A percentile compares a stretch with the other conserved stretches of the same genome.
phyloP scores from a whole-genome alignment of 2,113 vertebrate species.

The Hypanus sabinus region DNA sequence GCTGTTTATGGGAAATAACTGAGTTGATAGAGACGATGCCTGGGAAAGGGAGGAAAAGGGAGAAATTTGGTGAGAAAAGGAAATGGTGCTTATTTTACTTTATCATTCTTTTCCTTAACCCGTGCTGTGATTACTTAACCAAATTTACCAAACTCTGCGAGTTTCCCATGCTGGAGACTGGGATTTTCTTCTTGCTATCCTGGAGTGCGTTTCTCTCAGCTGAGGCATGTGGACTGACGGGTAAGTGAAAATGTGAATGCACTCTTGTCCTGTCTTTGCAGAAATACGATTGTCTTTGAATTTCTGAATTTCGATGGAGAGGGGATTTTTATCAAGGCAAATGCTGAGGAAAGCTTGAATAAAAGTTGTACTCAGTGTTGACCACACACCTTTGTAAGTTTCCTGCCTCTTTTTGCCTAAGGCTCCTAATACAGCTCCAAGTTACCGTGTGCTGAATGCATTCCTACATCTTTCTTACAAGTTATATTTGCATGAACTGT shows the following conservation, averaged over 20 bases:
- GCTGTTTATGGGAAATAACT: too few species aligned
- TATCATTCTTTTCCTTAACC: conserved; percentile 57
- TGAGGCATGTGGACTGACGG: conserved; percentile 69
- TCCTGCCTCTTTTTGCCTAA: not conserved
- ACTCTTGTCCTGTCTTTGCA: not conserved
- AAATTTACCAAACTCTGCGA: conserved; percentile 74
- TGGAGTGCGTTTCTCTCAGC: conserved; percentile 78
- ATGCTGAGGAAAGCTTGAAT: not conserved
- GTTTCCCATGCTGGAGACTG: conserved; percentile 70
- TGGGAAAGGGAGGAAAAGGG: not conserved
- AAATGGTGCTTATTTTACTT: not conserved
- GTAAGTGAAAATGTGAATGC: conserved; percentile 48
- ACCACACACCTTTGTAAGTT: not conserved
- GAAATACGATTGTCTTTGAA: not conserved
- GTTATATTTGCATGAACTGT: not conserved
- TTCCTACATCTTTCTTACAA: not conserved
- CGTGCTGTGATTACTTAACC: conserved; percentile 60
- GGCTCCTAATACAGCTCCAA: too few species aligned
- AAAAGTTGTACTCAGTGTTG: not conserved
- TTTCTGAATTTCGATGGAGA: too few species aligned
- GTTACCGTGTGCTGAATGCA: not conserved
- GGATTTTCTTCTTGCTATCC: conserved; percentile 71
- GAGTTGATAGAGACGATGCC: not conserved
- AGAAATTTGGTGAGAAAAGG: not conserved
- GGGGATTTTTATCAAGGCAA: not conserved